Evolutionary conservation across 2,888 invertebrate species (phyloP).

Genomic region (Hololepta plana): DNA sequence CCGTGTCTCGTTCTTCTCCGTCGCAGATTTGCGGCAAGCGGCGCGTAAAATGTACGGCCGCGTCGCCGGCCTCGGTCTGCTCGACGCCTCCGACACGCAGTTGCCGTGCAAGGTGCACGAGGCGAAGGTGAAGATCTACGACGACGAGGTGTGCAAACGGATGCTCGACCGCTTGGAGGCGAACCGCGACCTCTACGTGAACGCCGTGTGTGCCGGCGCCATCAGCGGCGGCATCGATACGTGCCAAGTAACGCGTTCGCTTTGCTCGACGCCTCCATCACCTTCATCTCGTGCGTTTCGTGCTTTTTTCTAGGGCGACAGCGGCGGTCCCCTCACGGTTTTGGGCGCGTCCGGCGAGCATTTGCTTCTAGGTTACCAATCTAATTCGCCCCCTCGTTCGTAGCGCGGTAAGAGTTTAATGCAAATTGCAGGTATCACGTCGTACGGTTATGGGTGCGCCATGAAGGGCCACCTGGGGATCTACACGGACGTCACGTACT

Average conservation of each 20-base stretch:
- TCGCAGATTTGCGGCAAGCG: no score
- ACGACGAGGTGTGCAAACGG: conserved; percentile 16
- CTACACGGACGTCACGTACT: conserved; percentile 41
- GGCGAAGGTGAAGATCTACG: conserved; percentile 19
- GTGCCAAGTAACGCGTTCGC: conserved; percentile 35
- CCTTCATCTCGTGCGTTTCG: no score
- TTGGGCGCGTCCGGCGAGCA: neutral
- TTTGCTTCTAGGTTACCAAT: no score
- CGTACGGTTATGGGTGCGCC: conserved; percentile 49
- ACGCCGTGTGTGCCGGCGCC: conserved; percentile 36
- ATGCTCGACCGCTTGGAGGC: conserved; percentile 18
- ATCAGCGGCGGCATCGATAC: conserved; percentile 37
- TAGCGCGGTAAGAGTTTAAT: conserved; percentile 5
- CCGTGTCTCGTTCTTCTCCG: no score
- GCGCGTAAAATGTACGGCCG: no score
- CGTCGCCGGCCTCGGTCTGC: conserved; percentile 19
- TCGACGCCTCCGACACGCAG: conserved; percentile 16
- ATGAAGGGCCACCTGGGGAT: conserved; percentile 35
- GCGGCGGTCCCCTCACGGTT: conserved; percentile 40
- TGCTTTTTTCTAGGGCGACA: conserved; percentile 38
- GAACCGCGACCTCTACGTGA: conserved; percentile 13
- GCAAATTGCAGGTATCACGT: conserved; percentile 36
- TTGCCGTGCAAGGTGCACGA: conserved; percentile 21
- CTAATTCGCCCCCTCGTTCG: no score
- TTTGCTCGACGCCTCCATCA: neutral